Conservation (phyloP, 1,140 invertebrate species). For the Tribolium madens region DNA sequence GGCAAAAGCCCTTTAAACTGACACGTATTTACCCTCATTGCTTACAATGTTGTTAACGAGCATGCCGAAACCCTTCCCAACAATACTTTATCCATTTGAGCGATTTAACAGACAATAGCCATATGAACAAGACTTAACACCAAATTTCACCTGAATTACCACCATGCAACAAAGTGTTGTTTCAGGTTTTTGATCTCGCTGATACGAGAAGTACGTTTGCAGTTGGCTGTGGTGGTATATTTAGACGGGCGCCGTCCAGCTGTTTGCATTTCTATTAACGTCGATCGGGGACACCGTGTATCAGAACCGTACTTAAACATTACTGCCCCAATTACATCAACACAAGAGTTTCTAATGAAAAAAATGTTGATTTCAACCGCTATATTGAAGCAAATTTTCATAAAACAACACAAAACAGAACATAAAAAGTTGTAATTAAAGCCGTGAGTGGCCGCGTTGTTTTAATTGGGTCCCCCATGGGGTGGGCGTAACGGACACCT, state of each 20-base stretch:
- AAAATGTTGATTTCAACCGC: too few relatives aligned
- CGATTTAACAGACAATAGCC: slow-evolving; percentile 22
- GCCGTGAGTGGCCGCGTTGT: slow-evolving; percentile 10
- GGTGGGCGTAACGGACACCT: slow-evolving; percentile 20
- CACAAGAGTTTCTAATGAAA: too few relatives aligned
- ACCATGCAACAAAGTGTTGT: slow-evolving; percentile 13
- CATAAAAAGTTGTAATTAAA: slow-evolving; percentile 23
- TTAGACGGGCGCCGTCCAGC: slow-evolving; percentile 41
- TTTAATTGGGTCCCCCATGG: slow-evolving; percentile 26
- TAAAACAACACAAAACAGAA: background rate
- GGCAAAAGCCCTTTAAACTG: background rate
- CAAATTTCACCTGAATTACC: slow-evolving; percentile 7
- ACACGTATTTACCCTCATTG: slow-evolving; percentile 11
- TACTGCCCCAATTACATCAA: too few relatives aligned
- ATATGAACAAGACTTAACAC: slow-evolving; percentile 13
- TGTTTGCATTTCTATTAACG: slow-evolving; percentile 39
- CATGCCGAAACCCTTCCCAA: background rate
- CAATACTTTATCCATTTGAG: background rate
- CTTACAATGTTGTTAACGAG: slow-evolving; percentile 5
- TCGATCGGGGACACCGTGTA: slow-evolving; percentile 8
- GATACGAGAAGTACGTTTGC: slow-evolving; percentile 3
- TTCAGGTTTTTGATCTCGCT: slow-evolving; percentile 25
- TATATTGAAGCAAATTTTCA: background rate
- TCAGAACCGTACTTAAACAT: background rate
- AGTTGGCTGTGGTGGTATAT: slow-evolving; percentile 31